phyloP scores from a whole-genome alignment of 2,888 invertebrate species.

The Drosophila quinaria region DNA sequence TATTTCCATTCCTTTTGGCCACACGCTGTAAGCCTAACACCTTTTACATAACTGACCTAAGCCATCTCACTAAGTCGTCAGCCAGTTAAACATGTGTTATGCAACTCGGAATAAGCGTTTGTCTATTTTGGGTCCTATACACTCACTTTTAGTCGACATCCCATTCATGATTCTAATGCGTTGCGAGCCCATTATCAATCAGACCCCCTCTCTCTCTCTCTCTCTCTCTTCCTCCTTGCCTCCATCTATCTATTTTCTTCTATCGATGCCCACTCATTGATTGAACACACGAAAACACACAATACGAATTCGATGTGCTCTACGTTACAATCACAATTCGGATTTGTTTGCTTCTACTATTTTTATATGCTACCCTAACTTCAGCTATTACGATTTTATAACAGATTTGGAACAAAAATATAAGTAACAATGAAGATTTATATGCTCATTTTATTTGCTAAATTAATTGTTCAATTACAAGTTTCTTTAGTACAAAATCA shows the following conservation, averaged over 20 bases:
- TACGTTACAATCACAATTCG: conserved; percentile 41
- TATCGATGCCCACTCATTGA: conserved; percentile 30
- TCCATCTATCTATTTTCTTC: neutral
- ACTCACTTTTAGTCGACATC: conserved; percentile 43
- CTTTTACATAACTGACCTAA: conserved; percentile 74
- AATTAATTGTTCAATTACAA: no score
- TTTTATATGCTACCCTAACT: conserved; percentile 24
- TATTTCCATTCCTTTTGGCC: conserved; percentile 1
- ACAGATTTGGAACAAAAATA: neutral
- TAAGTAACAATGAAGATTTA: neutral
- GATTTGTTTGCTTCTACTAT: conserved; percentile 44
- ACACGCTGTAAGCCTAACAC: conserved; percentile 18
- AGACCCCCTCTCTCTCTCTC: conserved; percentile 6
- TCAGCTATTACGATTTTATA: neutral
- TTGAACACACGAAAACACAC: conserved; percentile 22
- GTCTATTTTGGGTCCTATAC: conserved; percentile 29
- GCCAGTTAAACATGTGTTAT: conserved; percentile 44
- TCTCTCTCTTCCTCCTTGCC: conserved; percentile 6
- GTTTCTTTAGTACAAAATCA: no score
- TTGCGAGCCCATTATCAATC: conserved; percentile 40
- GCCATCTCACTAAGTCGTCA: conserved; percentile 49
- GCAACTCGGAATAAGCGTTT: conserved; percentile 32
- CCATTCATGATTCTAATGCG: conserved; percentile 71
- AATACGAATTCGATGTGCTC: conserved; percentile 31
- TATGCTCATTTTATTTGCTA: neutral